Conservation (phyloP, 2,888 invertebrate genomes). For the Zhengitettix transpicula region DNA sequence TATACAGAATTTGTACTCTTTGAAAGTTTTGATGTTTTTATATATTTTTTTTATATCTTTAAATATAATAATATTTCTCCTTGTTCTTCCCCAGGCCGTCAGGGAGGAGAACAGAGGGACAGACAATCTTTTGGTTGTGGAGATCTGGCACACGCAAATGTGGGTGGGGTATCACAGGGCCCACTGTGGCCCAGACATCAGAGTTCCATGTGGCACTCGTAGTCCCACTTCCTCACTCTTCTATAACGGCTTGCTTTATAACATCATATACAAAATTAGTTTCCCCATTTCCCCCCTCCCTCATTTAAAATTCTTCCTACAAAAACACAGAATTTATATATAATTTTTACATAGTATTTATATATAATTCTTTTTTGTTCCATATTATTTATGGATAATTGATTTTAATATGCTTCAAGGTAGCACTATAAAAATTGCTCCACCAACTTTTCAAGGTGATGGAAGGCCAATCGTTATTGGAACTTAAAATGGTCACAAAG, state of each 20-base stretch:
- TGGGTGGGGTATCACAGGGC: background rate
- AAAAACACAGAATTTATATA: conserved; percentile 13
- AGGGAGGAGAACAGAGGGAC: conserved; percentile 5
- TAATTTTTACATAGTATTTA: too few relatives aligned
- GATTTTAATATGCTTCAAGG: conserved; percentile 4
- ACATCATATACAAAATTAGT: too few relatives aligned
- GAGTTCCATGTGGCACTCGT: background rate
- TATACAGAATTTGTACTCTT: conserved; percentile 62
- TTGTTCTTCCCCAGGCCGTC: background rate
- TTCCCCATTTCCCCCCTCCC: background rate
- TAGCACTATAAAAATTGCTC: background rate
- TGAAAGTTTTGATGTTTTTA: conserved; percentile 23
- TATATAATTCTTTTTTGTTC: conserved; percentile 5
- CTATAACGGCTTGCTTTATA: background rate
- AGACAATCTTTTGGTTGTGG: conserved; percentile 3
- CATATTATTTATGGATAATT: conserved; percentile 5
- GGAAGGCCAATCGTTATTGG: background rate
- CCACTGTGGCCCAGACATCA: background rate
- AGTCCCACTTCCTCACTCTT: background rate
- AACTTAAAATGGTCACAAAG: conserved; percentile 6
- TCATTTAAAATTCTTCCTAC: conserved; percentile 7
- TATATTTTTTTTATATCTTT: conserved; percentile 8
- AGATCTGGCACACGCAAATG: conserved; percentile 1
- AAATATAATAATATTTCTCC: conserved; percentile 1
- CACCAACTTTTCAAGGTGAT: too few relatives aligned